Evolutionary conservation across 1,140 invertebrate genomes (phyloP).

Genomic region (Pteromalus puparum): DNA sequence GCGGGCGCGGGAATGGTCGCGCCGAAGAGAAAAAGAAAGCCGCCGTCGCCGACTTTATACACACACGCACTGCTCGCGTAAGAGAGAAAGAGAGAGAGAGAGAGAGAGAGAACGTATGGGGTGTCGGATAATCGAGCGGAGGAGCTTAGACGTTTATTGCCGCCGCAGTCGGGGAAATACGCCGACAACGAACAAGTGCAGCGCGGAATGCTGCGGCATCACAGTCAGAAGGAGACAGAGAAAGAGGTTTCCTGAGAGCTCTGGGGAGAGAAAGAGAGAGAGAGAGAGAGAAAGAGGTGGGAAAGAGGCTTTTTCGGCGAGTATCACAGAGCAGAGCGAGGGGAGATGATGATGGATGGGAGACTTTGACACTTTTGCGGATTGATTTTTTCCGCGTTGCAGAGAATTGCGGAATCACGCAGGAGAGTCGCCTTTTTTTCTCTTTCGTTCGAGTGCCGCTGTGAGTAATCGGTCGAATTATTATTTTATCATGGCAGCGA

Average conservation of each 20-base stretch:
- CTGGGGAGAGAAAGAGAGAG: not conserved
- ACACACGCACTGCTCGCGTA: not conserved
- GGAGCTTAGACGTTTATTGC: constrained; percentile 41
- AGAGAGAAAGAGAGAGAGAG: too few relatives aligned
- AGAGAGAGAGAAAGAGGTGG: not conserved
- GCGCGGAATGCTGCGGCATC: not conserved
- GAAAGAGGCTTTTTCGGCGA: not conserved
- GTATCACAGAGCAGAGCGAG: too few relatives aligned
- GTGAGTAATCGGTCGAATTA: too few relatives aligned
- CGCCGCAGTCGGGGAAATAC: constrained; percentile 36
- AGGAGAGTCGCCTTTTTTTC: too few relatives aligned
- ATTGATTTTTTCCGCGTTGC: too few relatives aligned
- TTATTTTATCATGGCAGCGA: too few relatives aligned
- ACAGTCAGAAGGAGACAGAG: not conserved
- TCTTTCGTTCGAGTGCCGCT: too few relatives aligned
- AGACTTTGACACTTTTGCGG: too few relatives aligned
- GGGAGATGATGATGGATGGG: too few relatives aligned
- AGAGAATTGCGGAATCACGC: too few relatives aligned
- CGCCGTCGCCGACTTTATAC: constrained; percentile 8
- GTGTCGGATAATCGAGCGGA: constrained; percentile 33
- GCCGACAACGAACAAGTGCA: constrained; percentile 38
- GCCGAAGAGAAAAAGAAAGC: constrained; percentile 8
- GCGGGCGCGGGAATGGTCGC: constrained; percentile 35
- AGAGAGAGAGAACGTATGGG: constrained; percentile 11
- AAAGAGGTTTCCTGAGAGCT: too few relatives aligned